phyloP scores from a whole-genome alignment of 2,888 invertebrate genomes.

The Eupsilia transversa region DNA sequence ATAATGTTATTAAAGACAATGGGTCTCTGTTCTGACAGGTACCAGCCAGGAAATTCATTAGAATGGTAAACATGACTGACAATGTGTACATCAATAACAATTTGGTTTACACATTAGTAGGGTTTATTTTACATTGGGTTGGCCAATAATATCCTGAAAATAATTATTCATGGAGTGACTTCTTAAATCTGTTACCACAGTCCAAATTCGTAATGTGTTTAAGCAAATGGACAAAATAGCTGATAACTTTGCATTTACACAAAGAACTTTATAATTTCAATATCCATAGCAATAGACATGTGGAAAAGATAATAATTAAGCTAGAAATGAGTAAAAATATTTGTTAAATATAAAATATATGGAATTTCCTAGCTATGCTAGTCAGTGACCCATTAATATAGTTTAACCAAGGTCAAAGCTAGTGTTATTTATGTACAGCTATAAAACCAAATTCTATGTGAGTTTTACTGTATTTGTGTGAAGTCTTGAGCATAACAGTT shows the following conservation, averaged over 20 bases:
- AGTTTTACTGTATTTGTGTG: background rate
- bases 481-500: background rate
- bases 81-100: background rate
- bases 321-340: background rate
- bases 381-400: constrained; percentile 56
- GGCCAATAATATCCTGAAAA: background rate
- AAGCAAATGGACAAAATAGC: background rate
- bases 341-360: constrained; percentile 6
- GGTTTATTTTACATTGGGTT: background rate
- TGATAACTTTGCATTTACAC: background rate
- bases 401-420: constrained; percentile 56
- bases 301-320: background rate
- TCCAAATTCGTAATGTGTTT: background rate
- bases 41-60: background rate
- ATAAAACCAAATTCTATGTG: constrained; percentile 10
- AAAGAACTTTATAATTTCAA: constrained; percentile 4
- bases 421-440: constrained; percentile 37
- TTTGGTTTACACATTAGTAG: constrained; percentile 5
- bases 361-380: constrained; percentile 14
- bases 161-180: background rate
- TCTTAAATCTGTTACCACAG: background rate
- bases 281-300: background rate
- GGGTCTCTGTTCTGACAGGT: background rate
- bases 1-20: background rate
- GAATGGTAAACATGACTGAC: background rate